Evolutionary conservation across 2,797 vertebrate genomes (phyloP), one percentile per base, ranked within the genome.

Genomic region (Distichodus sexfasciatus): DNA sequence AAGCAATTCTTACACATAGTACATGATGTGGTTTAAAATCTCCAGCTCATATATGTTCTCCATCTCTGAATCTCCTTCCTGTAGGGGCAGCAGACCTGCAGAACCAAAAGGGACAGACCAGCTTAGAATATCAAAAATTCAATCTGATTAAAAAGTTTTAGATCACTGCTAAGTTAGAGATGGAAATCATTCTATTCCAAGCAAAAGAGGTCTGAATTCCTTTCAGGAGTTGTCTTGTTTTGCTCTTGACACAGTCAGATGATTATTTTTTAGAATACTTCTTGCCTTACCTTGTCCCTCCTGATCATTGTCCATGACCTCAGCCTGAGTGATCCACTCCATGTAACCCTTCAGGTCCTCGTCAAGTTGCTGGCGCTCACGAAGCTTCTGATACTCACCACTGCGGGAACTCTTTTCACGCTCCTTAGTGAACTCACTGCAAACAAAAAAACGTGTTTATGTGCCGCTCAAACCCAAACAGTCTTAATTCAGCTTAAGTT

Each of bases 321-420:
- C 96, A 2, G 94, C 96, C 9, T 98, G 95, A 1, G 90, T 94
- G 83, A 98, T 95, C 96, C 96, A 98, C 76, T 95, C 94, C 93
- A 98, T 94, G 72, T 98, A 98, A 12, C 96, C 96, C 44, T 92
- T 92, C 19, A 98, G 90, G 66, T 98, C 96, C 54, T 98, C 96
- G 59, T 98, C 96, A 74, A 98, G 87, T 83, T 95, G 94, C 82
- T 98, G 96, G 60, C 94, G 93, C 85, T 98, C 96, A 48, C 95
- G 83, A 23, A 96, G 86, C 79, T 92, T 93, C 74, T 96, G 94
- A 84, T 96, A 98, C 0, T 94, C 95, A 21, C 96, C 96, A 3
- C 96, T 81, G 0, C 95, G 95, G 81, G 94, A 96, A 67, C 94
- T 95, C 76, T 98, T 98, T 85, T 98, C 96, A 0, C 96, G 84